Conservation (phyloP, 2,888 invertebrate species). For the Drosophila quasianomalipes region DNA sequence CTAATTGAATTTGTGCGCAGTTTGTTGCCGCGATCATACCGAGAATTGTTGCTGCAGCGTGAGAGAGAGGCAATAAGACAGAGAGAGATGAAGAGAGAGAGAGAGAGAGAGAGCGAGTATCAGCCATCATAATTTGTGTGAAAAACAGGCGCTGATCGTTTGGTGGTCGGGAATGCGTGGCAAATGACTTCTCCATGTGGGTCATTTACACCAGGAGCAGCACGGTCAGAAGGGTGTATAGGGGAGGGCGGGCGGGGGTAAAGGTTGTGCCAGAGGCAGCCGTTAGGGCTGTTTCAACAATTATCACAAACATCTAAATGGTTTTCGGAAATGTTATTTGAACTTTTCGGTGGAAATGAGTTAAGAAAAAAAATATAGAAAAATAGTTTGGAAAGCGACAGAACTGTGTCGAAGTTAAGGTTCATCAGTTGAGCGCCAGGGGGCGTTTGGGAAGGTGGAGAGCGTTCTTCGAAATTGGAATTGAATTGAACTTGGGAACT, state of each 20-base stretch:
- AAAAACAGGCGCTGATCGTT: conserved; percentile 49
- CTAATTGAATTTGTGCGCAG: conserved; percentile 75
- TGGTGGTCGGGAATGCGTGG: conserved; percentile 64
- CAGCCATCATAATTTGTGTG: conserved; percentile 60
- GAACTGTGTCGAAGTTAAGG: conserved; percentile 38
- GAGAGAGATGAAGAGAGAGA: background rate
- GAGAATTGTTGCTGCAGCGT: conserved; percentile 30
- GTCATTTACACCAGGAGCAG: conserved; percentile 64
- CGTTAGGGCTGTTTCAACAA: conserved; percentile 58
- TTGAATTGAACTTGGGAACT: conserved; percentile 50
- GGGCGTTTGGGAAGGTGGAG: background rate
- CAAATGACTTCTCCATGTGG: conserved; percentile 70
- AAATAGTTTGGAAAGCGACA: conserved; percentile 29
- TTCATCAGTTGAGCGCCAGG: background rate
- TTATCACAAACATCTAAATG: conserved; percentile 77
- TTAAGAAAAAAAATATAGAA: conserved; percentile 6
- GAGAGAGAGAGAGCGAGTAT: background rate
- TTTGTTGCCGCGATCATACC: conserved; percentile 45
- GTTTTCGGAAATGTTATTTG: conserved; percentile 75
- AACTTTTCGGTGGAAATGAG: conserved; percentile 57
- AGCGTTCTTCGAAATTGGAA: conserved; percentile 6
- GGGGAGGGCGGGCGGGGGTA: background rate
- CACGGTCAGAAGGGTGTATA: background rate
- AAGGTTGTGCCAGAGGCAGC: conserved; percentile 15
- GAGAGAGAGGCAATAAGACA: background rate